Percentiles rank a stretch among this genome's conserved stretches.
Conservation (phyloP, 1,140 invertebrate species). For the Stenopsyche tienmushanensis region DNA sequence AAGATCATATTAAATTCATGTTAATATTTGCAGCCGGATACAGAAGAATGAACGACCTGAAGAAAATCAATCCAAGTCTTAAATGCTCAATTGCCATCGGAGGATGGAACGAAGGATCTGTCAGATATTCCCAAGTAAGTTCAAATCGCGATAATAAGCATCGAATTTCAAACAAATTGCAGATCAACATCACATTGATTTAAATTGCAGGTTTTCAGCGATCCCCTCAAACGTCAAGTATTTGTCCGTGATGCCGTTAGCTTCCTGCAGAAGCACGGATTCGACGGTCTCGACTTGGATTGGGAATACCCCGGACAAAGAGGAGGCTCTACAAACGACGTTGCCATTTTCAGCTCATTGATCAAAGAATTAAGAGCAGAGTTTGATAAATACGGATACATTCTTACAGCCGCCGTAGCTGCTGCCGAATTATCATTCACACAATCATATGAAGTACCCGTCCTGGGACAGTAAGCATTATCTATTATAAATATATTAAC, state of each 20-base stretch:
- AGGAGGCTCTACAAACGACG: conserved; percentile 58
- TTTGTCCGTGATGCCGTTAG: conserved; percentile 62
- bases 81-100: conserved; percentile 65
- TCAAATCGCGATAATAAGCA: neutral
- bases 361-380: conserved; percentile 59
- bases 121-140: conserved; percentile 50
- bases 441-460: conserved; percentile 61
- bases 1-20: too few relatives aligned
- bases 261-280: conserved; percentile 63
- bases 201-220: conserved; percentile 53
- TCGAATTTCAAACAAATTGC: neutral
- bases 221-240: conserved; percentile 52
- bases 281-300: conserved; percentile 80
- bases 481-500: neutral
- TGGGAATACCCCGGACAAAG: conserved; percentile 79
- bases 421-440: conserved; percentile 57
- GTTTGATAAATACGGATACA: conserved; percentile 55
- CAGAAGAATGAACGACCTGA: conserved; percentile 52
- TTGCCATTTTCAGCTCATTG: conserved; percentile 54
- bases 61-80: conserved; percentile 54
- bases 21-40: conserved; percentile 42
- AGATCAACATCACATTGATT: neutral
- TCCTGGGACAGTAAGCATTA: conserved; percentile 46
- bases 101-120: conserved; percentile 61
- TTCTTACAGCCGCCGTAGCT: conserved; percentile 65